phyloP scores from a whole-genome alignment of 2,888 invertebrate genomes.

The Helleia helle region DNA sequence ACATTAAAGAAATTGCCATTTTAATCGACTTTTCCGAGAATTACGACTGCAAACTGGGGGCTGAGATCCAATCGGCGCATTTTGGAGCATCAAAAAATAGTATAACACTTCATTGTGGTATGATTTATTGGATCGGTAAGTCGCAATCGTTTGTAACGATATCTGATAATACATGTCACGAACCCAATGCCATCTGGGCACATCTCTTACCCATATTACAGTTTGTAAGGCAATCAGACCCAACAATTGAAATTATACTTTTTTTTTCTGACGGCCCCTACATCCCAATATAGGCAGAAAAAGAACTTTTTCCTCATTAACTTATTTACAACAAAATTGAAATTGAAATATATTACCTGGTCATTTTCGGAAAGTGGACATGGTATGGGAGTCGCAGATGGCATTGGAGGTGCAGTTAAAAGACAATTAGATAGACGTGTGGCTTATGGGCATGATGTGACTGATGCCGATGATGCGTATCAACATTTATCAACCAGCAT shows the following conservation, averaged over 20 bases:
- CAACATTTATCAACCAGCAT: not conserved
- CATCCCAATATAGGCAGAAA: conserved; percentile 24
- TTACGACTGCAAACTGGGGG: conserved; percentile 18
- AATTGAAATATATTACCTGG: no score
- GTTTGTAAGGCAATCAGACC: conserved; percentile 15
- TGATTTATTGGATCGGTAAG: no score
- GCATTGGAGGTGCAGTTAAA: no score
- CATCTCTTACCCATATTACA: conserved; percentile 21
- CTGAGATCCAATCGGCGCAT: conserved; percentile 24
- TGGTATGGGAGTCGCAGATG: not conserved
- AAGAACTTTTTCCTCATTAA: conserved; percentile 22
- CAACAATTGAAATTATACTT: conserved; percentile 19
- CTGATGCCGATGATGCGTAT: not conserved
- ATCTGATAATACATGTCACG: conserved; percentile 18
- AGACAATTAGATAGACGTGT: not conserved
- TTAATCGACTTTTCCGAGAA: conserved; percentile 25
- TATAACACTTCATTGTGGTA: conserved; percentile 23
- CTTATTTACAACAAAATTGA: conserved; percentile 18
- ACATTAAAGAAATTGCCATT: conserved; percentile 17
- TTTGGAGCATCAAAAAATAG: conserved; percentile 21
- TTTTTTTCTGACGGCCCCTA: conserved; percentile 26
- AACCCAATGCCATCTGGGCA: conserved; percentile 22
- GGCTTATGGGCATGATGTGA: not conserved
- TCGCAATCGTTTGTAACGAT: conserved; percentile 22
- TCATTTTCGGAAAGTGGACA: no score